A percentile compares a stretch with the other conserved stretches of the same genome.
These are phyloP conservation scores for Cephalotes varians DNA, from an alignment of 2,888 invertebrate genomes.

Conservation along the genomic window DNA sequence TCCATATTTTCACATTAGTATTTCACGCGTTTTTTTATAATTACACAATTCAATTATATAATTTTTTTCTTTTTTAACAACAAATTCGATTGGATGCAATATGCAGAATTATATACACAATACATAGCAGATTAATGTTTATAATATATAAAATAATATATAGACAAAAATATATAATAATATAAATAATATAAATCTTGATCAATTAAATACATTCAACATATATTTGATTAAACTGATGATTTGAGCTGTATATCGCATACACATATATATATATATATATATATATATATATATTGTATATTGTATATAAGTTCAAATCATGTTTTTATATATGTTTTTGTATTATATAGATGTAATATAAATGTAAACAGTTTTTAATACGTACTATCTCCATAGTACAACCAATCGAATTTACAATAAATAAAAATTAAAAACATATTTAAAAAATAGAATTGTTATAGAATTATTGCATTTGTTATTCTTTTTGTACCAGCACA, in stretches of 20 bases:
- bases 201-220: background rate
- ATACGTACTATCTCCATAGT: background rate
- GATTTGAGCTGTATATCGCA: background rate
- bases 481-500: conserved; percentile 43
- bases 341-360: background rate
- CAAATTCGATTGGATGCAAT: background rate
- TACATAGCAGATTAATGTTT: background rate
- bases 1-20: background rate
- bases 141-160: background rate
- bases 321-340: background rate
- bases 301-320: no score
- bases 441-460: conserved; percentile 28
- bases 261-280: no score
- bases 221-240: conserved; percentile 11
- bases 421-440: conserved; percentile 21
- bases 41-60: background rate
- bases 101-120: background rate
- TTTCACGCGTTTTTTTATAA: background rate
- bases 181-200: background rate
- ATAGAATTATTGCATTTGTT: conserved; percentile 57
- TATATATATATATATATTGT: no score
- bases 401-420: background rate
- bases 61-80: background rate
- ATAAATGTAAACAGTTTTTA: background rate
- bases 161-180: background rate